phyloP scores from a whole-genome alignment of 2,113 vertebrate genomes.

The Poecile atricapillus region DNA sequence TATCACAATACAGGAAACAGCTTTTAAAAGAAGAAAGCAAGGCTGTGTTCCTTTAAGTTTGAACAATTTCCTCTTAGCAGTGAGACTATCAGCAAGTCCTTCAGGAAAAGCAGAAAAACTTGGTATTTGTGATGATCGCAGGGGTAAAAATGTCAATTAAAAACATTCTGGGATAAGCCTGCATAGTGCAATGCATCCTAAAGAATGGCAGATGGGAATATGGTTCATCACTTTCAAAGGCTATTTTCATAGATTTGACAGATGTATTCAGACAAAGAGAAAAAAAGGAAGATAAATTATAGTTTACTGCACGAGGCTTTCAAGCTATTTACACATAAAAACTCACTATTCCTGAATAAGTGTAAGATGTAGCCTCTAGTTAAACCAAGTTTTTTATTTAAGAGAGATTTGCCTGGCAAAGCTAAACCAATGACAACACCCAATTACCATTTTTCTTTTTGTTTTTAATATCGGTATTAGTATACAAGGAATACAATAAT shows the following conservation, averaged over 20 bases:
- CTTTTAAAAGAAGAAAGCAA: neutral
- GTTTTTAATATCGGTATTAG: neutral
- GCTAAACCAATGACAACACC: neutral
- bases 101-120: neutral
- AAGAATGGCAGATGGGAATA: constrained; percentile 51
- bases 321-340: constrained; percentile 27
- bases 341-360: neutral
- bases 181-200: neutral
- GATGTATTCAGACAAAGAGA: constrained; percentile 46
- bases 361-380: neutral
- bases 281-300: neutral
- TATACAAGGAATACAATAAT: neutral
- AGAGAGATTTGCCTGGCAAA: neutral
- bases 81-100: neutral
- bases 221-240: constrained; percentile 34
- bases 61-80: neutral
- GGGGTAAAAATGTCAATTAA: neutral
- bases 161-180: constrained; percentile 11
- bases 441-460: neutral
- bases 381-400: neutral
- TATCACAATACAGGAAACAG: neutral
- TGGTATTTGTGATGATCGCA: neutral
- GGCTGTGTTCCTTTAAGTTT: neutral
- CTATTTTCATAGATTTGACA: constrained; percentile 57
- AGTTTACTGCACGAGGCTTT: constrained; percentile 30